Percentiles rank a stretch among this genome's conserved stretches.
Evolutionary conservation across 2,113 vertebrate genomes (phyloP).

Genomic region (Elephantulus edwardii): DNA sequence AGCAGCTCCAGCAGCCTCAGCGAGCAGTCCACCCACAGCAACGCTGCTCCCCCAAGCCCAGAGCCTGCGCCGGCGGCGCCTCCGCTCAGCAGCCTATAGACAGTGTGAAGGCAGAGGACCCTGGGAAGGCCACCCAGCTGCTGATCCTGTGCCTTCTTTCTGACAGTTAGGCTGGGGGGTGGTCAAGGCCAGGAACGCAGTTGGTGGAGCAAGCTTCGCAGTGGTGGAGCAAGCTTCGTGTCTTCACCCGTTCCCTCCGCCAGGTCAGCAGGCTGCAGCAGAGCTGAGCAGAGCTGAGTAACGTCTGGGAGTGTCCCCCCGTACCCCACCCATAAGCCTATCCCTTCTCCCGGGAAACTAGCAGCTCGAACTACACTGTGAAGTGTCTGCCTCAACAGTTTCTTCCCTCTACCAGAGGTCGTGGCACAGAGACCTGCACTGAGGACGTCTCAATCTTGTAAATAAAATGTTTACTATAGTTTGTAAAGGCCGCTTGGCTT

Average conservation of each 20-base stretch:
- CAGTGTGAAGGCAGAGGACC: neutral
- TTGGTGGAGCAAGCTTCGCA: fast-evolving
- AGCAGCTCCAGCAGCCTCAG: neutral
- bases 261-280: neutral
- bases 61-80: constrained; percentile 58
- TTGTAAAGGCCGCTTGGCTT: constrained; percentile 81
- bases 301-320: too few species aligned
- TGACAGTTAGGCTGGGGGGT: neutral
- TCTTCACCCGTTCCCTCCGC: neutral
- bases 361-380: constrained; percentile 75
- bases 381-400: constrained; percentile 59
- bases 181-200: neutral
- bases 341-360: neutral
- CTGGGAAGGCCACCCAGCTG: neutral
- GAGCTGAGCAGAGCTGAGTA: neutral
- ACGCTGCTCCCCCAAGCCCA: constrained; percentile 55
- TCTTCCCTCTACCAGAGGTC: constrained; percentile 11
- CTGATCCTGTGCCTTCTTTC: neutral
- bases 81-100: constrained; percentile 75
- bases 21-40: constrained; percentile 8
- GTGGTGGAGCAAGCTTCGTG: neutral
- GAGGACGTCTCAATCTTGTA: constrained; percentile 88
- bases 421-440: constrained; percentile 83
- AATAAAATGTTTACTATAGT: constrained; percentile 96
- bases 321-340: neutral